Evolutionary conservation across 2,797 vertebrate species (phyloP), one percentile per base, ranked within the genome.

Genomic region (Sardinella longiceps): DNA sequence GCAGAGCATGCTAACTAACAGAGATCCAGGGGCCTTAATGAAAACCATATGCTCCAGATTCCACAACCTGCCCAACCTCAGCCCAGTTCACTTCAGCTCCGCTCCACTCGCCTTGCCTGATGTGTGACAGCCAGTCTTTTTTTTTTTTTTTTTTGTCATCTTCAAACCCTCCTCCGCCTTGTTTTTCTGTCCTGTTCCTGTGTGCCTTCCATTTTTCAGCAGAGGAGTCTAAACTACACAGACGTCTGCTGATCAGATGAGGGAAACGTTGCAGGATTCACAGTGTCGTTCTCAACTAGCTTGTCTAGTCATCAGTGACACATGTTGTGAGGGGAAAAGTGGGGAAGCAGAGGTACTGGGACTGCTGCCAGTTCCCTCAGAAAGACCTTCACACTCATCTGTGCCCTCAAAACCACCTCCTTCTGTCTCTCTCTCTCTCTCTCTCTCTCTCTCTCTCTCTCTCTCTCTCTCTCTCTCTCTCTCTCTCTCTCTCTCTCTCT

Each of bases 21-120:
- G 81, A 6, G 80, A 66, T 82, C 83, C 77, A 12, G 43, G 46
- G 66, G 51, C 45, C 90, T 89, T 93, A 94, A 93, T 93, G 91
- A 89, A 86, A 91, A 89, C 90, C 92, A 93, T 91, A 92, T 94
- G 92, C 88, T 88, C 84, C 23, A 77, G 89, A 90, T 92, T 90
- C 90, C 84, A 82, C 51, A 74, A 51, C 87, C 80, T 58, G 46
- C 56, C 37, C 25, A 80, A 48, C 87, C 90, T 91, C 85, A 87
- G 43, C 70, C 37, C 70, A 77, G 66, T 4, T 20, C 66, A 74
- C 28, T 9, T 51, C 50, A 2, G 2, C 58, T 11, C 25, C 4
- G 37, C 37, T 77, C 70, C 4, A 6, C 37, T 77, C 70, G 7
- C 33, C 70, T 43, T 77, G 37, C 70, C 70, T 77, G 70, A 77